Percentiles rank a stretch among this genome's conserved stretches.
Conservation (phyloP, 2,888 invertebrate genomes). For the Ectemnius lituratus region DNA sequence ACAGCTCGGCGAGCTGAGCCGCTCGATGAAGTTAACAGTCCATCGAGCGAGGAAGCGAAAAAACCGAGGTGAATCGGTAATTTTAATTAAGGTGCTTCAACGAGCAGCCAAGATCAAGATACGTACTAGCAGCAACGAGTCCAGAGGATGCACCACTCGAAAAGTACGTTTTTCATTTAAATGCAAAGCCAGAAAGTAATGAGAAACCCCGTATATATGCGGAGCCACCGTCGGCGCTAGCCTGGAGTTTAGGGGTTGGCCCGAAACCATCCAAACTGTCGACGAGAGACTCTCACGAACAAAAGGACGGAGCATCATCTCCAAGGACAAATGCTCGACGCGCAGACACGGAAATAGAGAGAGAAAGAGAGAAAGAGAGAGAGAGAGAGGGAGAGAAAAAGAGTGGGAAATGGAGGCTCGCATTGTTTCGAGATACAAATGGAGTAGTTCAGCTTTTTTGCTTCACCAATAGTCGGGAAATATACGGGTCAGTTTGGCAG, state of each 20-base stretch:
- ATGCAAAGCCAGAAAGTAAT: slow-evolving; percentile 53
- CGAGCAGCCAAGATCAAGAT: slow-evolving; percentile 33
- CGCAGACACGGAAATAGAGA: not conserved
- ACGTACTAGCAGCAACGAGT: slow-evolving; percentile 20
- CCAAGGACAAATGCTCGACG: not conserved
- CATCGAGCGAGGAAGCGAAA: slow-evolving; percentile 1
- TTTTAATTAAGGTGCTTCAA: slow-evolving; percentile 48
- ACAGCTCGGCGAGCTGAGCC: too few relatives aligned
- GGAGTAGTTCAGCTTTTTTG: not conserved
- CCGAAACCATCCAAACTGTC: too few relatives aligned
- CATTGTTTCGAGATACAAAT: not conserved
- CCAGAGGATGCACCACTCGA: slow-evolving; percentile 29
- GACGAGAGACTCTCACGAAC: not conserved
- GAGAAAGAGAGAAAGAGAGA: not conserved
- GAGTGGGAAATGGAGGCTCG: too few relatives aligned
- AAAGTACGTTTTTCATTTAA: slow-evolving; percentile 56
- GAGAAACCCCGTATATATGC: slow-evolving; percentile 25
- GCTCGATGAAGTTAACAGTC: slow-evolving; percentile 6
- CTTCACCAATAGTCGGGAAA: not conserved
- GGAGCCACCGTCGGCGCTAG: not conserved
- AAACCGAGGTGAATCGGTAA: slow-evolving; percentile 31
- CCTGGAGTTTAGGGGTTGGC: too few relatives aligned
- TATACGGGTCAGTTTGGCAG: not conserved
- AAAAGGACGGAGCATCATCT: not conserved
- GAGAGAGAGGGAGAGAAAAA: too few relatives aligned